Evolutionary conservation across 2,888 invertebrate genomes (phyloP).

Genomic region (Pseudococcus viburni): DNA sequence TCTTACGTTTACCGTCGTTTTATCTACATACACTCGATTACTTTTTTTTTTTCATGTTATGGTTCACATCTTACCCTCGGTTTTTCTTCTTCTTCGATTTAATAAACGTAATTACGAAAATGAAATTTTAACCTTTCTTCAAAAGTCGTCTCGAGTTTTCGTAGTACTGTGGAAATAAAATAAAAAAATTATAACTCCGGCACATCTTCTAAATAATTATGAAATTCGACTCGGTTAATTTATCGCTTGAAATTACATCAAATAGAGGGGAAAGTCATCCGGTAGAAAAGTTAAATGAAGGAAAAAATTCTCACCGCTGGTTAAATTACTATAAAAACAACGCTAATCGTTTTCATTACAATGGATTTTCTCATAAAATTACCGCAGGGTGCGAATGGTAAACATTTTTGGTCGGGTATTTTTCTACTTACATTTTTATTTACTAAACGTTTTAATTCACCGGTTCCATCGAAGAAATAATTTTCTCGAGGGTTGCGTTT

Average conservation of each 20-base stretch:
- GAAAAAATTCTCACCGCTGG: conserved; percentile 44
- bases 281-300: conserved; percentile 12
- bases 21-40: not conserved
- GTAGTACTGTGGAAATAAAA: too few species aligned
- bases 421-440: not conserved
- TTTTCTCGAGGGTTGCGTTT: not conserved
- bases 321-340: conserved; percentile 50
- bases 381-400: not conserved
- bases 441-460: not conserved
- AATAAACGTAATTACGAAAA: conserved; percentile 40
- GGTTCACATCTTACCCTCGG: not conserved
- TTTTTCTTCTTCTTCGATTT: not conserved
- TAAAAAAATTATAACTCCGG: not conserved
- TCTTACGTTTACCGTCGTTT: not conserved
- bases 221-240: conserved; percentile 44
- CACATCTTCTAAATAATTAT: not conserved
- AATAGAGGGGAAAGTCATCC: conserved; percentile 9
- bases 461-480: not conserved
- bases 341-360: conserved; percentile 37
- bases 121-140: conserved; percentile 26
- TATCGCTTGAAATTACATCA: conserved; percentile 23
- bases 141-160: not conserved
- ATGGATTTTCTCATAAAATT: conserved; percentile 10
- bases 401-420: not conserved
- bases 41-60: not conserved